A percentile compares a stretch with the other conserved stretches of the same genome.
Evolutionary conservation across 2,797 vertebrate species (phyloP).

Genomic region (Pipistrellus pygmaeus): DNA sequence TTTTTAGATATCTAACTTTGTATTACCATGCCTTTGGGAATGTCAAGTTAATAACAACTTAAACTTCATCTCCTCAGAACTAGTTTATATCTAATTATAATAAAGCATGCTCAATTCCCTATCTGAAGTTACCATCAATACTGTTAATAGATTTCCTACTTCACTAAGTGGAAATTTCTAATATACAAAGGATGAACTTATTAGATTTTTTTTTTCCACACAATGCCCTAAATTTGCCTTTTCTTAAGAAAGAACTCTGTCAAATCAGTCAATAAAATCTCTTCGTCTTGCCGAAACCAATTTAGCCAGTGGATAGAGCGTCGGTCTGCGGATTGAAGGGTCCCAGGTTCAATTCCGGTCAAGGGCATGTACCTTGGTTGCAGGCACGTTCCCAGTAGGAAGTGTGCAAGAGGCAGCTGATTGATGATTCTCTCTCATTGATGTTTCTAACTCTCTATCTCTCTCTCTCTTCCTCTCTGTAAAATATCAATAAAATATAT

Average conservation of each 20-base stretch:
- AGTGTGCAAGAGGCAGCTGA: no score
- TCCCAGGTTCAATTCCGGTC: no score
- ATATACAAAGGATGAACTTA: neutral
- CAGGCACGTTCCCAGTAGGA: no score
- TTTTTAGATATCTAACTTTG: neutral
- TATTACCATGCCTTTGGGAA: neutral
- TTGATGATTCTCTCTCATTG: no score
- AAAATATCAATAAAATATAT: no score
- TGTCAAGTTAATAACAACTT: constrained; percentile 51
- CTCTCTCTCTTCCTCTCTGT: no score
- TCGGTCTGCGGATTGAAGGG: no score
- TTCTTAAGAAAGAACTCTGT: neutral
- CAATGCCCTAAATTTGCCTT: neutral
- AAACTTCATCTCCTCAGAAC: constrained; percentile 49
- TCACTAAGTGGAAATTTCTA: constrained; percentile 6
- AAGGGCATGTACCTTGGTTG: no score
- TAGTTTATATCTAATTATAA: constrained; percentile 57
- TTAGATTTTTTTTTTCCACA: neutral
- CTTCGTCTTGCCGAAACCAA: neutral
- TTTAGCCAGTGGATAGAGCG: no score
- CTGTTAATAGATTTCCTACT: constrained; percentile 27
- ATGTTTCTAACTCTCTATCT: no score
- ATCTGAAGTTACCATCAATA: neutral
- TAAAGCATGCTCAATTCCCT: constrained; percentile 22
- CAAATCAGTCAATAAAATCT: neutral